Evolutionary conservation across 2,113 vertebrate species (phyloP).

Genomic region (Polypterus bichir): DNA sequence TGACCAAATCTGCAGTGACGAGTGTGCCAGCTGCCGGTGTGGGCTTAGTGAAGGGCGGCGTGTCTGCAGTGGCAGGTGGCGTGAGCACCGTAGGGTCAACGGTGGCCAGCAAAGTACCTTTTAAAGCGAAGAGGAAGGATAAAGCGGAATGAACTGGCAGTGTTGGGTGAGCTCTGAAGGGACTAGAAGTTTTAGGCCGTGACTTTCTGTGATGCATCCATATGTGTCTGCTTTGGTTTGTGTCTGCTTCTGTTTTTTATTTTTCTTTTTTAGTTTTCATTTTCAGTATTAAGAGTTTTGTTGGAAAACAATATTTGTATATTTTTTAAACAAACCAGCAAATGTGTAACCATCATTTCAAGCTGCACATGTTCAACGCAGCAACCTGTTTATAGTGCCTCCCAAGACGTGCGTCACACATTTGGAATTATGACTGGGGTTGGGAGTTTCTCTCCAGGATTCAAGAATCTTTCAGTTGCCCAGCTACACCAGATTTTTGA

Average conservation of each 20-base stretch:
- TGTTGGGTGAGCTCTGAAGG: background rate
- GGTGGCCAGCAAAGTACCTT: slow-evolving; percentile 53
- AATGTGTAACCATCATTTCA: background rate
- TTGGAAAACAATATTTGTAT: background rate
- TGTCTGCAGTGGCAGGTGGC: slow-evolving; percentile 51
- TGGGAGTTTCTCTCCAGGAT: too few species aligned
- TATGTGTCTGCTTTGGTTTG: too few species aligned
- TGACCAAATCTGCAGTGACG: slow-evolving; percentile 53
- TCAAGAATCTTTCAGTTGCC: too few species aligned
- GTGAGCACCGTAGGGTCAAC: slow-evolving; percentile 48
- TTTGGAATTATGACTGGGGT: too few species aligned
- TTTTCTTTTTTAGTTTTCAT: slow-evolving; percentile 3
- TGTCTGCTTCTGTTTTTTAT: background rate
- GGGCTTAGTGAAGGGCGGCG: slow-evolving; percentile 53
- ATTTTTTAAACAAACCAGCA: background rate
- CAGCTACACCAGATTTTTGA: too few species aligned
- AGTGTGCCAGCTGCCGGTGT: slow-evolving; percentile 46
- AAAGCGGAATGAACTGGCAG: slow-evolving; percentile 47
- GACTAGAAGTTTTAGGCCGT: background rate
- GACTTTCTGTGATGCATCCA: too few species aligned
- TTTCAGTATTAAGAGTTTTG: background rate
- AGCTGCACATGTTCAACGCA: too few species aligned
- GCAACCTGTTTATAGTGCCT: too few species aligned
- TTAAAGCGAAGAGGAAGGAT: slow-evolving; percentile 54
- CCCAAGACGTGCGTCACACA: too few species aligned